These are phyloP conservation scores for Chloroceryle amazona DNA, from an alignment of 2,797 vertebrate species.

Conservation along the genomic window DNA sequence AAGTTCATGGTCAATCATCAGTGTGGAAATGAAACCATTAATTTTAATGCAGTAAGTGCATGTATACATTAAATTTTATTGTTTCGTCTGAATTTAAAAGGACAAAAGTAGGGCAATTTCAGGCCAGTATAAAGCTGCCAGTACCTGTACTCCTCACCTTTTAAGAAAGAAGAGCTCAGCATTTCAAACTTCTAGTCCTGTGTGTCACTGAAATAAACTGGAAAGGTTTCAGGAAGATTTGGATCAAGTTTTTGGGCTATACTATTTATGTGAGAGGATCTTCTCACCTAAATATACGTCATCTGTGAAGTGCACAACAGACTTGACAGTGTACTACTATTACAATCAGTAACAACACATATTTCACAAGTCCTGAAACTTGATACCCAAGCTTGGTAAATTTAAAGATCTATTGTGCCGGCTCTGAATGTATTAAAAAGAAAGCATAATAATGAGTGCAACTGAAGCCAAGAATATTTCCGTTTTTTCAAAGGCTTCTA, in stretches of 20 bases:
- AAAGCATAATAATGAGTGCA: neutral
- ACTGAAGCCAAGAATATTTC: conserved; percentile 48
- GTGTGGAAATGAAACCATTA: conserved; percentile 54
- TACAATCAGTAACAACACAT: neutral
- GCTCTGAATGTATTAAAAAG: conserved; percentile 30
- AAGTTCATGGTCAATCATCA: conserved; percentile 21
- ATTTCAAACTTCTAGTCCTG: neutral
- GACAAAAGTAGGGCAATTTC: neutral
- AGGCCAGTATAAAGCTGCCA: conserved; percentile 8
- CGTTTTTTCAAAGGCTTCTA: conserved; percentile 33
- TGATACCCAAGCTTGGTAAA: neutral
- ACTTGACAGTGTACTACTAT: neutral
- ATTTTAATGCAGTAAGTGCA: conserved; percentile 49
- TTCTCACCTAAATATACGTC: neutral
- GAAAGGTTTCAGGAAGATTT: neutral
- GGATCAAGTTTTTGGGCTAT: neutral
- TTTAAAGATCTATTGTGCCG: neutral
- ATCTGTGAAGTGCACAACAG: neutral
- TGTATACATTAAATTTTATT: conserved; percentile 48
- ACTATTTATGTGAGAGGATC: neutral
- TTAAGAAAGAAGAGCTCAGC: neutral
- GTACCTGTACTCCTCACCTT: neutral
- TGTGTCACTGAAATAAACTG: neutral
- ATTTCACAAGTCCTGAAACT: neutral
- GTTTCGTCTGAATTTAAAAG: conserved; percentile 41